A percentile compares a stretch with the other conserved stretches of the same genome.
These are phyloP conservation scores for Sebastiscus tertius DNA, from an alignment of 2,797 vertebrate genomes.

Conservation along the genomic window DNA sequence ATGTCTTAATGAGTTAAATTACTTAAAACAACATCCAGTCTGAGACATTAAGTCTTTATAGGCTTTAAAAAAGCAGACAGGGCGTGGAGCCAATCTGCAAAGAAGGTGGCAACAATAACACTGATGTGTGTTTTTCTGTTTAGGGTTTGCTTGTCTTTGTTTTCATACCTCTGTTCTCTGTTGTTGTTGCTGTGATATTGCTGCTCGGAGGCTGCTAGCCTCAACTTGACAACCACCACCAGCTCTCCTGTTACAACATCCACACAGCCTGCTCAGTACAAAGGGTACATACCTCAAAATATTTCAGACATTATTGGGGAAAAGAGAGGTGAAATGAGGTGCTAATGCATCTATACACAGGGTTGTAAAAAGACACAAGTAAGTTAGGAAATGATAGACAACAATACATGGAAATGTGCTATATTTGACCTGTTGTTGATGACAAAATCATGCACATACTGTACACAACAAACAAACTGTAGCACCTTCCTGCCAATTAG, in stretches of 20 bases:
- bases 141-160: neutral
- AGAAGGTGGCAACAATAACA: neutral
- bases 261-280: neutral
- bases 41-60: constrained; percentile 4
- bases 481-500: neutral
- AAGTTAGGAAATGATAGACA: neutral
- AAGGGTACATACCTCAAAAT: neutral
- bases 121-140: neutral
- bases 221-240: neutral
- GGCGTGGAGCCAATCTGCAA: neutral
- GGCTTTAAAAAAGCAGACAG: neutral
- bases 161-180: neutral
- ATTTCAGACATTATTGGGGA: neutral
- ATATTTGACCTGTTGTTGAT: neutral
- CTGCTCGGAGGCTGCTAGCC: neutral
- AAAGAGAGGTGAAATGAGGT: neutral
- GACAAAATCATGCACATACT: neutral
- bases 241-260: neutral
- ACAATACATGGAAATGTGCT: neutral
- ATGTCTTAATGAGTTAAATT: neutral
- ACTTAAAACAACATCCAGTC: neutral
- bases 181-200: neutral
- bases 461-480: neutral
- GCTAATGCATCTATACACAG: neutral
- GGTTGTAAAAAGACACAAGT: neutral